These are phyloP conservation scores for Cochlearius cochlearius DNA, from an alignment of 2,113 vertebrate genomes.

Conservation along the genomic window DNA sequence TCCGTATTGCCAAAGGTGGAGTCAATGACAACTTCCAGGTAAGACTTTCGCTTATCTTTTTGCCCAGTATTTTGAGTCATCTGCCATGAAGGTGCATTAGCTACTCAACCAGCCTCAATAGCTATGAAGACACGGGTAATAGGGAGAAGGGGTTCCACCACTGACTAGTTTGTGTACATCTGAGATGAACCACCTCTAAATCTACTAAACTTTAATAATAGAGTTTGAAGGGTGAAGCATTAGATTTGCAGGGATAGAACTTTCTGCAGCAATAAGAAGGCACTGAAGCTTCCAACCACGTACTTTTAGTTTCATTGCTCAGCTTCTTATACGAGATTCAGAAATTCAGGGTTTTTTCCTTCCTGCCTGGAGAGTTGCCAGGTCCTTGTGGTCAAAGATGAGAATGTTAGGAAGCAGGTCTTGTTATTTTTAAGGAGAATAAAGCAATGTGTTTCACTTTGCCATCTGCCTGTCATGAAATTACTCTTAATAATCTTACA, in stretches of 20 bases:
- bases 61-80: background rate
- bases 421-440: background rate
- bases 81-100: background rate
- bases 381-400: background rate
- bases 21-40: slow-evolving; percentile 92
- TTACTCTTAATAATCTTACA: background rate
- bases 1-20: slow-evolving; percentile 89
- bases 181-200: background rate
- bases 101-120: background rate
- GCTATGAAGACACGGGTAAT: background rate
- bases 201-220: background rate
- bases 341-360: background rate
- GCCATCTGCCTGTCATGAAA: background rate
- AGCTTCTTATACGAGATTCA: background rate
- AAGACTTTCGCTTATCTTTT: slow-evolving; percentile 16
- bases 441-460: background rate
- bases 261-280: background rate
- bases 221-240: background rate
- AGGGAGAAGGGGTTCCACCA: background rate
- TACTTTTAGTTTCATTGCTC: background rate
- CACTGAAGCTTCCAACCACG: background rate
- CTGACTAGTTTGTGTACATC: background rate
- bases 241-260: background rate
- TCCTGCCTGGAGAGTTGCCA: background rate
- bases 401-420: background rate